Percentiles rank a stretch among this genome's conserved stretches.
phyloP scores from a whole-genome alignment of 2,113 vertebrate species.

The Sitta europaea region DNA sequence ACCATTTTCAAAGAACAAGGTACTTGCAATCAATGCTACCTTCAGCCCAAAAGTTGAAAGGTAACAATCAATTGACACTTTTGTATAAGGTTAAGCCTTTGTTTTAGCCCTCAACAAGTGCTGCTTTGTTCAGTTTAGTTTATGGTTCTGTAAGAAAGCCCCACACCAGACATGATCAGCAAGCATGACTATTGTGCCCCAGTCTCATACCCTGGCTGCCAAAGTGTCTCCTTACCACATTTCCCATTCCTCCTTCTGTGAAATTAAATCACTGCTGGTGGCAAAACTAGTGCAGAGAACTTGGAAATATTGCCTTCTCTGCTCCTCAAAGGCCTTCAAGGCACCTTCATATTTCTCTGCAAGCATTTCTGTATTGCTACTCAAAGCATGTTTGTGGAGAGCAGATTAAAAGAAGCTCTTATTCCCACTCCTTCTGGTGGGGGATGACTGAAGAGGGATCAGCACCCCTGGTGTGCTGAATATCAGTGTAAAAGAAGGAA shows the following conservation, averaged over 20 bases:
- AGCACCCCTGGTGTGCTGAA: not conserved
- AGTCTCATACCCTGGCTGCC: not conserved
- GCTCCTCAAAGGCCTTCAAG: not conserved
- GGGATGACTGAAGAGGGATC: not conserved
- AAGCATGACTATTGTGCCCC: not conserved
- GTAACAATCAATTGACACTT: not conserved
- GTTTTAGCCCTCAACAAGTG: not conserved
- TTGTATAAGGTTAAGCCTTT: not conserved
- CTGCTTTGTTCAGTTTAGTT: not conserved
- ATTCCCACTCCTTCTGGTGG: not conserved
- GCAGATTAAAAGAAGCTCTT: not conserved
- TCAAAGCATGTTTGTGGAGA: not conserved
- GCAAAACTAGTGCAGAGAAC: not conserved
- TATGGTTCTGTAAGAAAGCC: not conserved
- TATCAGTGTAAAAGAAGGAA: not conserved
- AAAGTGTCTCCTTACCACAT: not conserved
- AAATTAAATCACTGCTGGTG: constrained; percentile 4
- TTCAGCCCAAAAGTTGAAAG: not conserved
- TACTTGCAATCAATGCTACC: not conserved
- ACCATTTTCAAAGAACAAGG: not conserved
- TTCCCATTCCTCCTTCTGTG: not conserved
- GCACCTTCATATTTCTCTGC: not conserved
- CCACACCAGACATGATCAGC: not conserved
- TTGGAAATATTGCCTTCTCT: not conserved
- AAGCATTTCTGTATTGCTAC: not conserved